These are phyloP conservation scores for Zeuzera pyrina DNA, from an alignment of 2,888 invertebrate genomes.

Conservation along the genomic window DNA sequence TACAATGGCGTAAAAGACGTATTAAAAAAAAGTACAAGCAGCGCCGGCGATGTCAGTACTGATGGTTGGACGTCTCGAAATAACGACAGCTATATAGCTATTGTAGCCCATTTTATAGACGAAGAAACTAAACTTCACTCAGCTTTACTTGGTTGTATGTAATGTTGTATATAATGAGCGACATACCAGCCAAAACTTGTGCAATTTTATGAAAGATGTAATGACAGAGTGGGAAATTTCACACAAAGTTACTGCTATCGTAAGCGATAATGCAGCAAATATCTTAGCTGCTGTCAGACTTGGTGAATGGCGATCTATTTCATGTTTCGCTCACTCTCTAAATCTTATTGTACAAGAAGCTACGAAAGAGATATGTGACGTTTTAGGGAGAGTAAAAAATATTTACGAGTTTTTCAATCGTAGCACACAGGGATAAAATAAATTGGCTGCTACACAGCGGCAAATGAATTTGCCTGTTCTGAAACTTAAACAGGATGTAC, in stretches of 20 bases:
- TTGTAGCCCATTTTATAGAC: constrained; percentile 23
- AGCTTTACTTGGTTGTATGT: constrained; percentile 1
- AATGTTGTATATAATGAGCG: constrained; percentile 4
- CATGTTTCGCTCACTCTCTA: constrained; percentile 17
- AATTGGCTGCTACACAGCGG: constrained; percentile 10
- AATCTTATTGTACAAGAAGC: constrained; percentile 16
- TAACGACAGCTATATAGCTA: constrained; percentile 18
- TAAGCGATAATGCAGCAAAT: constrained; percentile 18
- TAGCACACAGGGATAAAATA: constrained; percentile 8
- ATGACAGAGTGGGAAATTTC: constrained; percentile 8
- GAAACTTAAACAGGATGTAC: constrained; percentile 15
- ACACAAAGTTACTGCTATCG: constrained; percentile 5
- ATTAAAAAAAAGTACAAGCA: constrained; percentile 1
- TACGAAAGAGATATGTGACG: constrained; percentile 4
- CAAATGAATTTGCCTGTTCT: constrained; percentile 12
- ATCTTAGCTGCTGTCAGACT: constrained; percentile 13
- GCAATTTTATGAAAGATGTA: constrained; percentile 5
- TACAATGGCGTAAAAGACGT: neutral
- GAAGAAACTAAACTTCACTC: constrained; percentile 1
- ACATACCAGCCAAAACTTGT: constrained; percentile 6
- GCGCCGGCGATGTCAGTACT: constrained; percentile 5
- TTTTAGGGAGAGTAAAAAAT: constrained; percentile 1
- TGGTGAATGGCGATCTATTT: constrained; percentile 13
- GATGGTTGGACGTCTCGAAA: constrained; percentile 8
- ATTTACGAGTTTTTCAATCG: constrained; percentile 13